Evolutionary conservation across 2,888 invertebrate species (phyloP).

Genomic region (Slavum lentiscoides): DNA sequence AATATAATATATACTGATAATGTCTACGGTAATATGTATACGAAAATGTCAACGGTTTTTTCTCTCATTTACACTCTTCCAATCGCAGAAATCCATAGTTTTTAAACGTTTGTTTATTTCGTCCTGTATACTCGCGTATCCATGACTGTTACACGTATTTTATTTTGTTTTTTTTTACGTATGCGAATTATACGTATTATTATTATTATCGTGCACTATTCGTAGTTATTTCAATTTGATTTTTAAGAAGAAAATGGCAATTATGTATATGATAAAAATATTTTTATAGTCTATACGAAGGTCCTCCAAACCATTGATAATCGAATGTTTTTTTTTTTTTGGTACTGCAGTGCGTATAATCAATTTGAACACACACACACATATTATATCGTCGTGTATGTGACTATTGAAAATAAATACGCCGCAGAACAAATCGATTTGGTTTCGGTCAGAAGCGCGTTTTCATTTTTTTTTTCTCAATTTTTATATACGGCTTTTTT

Average conservation of each 20-base stretch:
- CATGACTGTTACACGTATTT: too few species aligned
- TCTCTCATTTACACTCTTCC: too few species aligned
- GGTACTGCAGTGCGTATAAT: slow-evolving; percentile 7
- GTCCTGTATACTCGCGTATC: too few species aligned
- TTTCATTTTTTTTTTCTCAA: too few species aligned
- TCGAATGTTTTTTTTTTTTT: slow-evolving; percentile 12
- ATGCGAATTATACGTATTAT: too few species aligned
- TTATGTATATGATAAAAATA: slow-evolving; percentile 4
- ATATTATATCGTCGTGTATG: neutral
- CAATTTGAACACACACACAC: neutral
- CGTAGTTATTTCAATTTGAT: neutral
- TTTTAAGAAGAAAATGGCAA: neutral
- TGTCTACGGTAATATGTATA: too few species aligned
- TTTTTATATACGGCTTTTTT: too few species aligned
- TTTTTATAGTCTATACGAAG: slow-evolving; percentile 6
- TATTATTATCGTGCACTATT: neutral
- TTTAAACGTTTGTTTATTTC: too few species aligned
- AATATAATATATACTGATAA: too few species aligned
- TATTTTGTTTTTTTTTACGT: too few species aligned
- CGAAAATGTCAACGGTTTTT: too few species aligned
- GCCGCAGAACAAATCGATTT: slow-evolving; percentile 39
- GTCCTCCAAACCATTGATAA: slow-evolving; percentile 27
- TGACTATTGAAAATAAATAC: slow-evolving; percentile 11
- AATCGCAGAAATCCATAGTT: too few species aligned
- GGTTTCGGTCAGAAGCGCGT: slow-evolving; percentile 3